phyloP scores from a whole-genome alignment of 2,113 vertebrate genomes.

The Microtus pennsylvanicus region DNA sequence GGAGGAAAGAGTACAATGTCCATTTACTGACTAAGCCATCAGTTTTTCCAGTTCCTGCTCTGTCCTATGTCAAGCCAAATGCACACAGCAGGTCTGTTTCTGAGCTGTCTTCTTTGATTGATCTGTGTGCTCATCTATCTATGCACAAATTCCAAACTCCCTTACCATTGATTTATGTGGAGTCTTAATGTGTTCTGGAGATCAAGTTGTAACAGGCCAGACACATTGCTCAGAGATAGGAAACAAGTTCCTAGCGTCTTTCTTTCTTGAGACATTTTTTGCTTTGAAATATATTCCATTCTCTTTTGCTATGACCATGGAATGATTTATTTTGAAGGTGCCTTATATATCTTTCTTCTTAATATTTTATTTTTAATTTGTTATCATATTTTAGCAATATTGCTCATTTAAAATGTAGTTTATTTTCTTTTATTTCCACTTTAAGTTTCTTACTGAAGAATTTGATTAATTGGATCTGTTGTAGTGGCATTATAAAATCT shows the following conservation, averaged over 20 bases:
- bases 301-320: not conserved
- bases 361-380: not conserved
- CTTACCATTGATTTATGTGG: conserved; percentile 14
- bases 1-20: not conserved
- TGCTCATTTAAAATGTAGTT: not conserved
- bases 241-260: not conserved
- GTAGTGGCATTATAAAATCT: not conserved
- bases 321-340: conserved; percentile 6
- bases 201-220: not conserved
- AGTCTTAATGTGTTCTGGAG: not conserved
- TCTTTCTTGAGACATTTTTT: not conserved
- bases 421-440: conserved; percentile 18
- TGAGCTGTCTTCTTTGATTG: conserved; percentile 9
- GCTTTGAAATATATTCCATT: not conserved
- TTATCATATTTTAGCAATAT: conserved; percentile 5
- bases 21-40: not conserved
- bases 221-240: not conserved
- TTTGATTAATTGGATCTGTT: conserved; percentile 18
- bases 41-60: not conserved
- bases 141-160: conserved; percentile 15
- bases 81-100: not conserved
- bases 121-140: not conserved
- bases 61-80: not conserved
- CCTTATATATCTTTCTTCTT: not conserved
- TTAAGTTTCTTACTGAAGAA: not conserved